Base-by-base conservation (phyloP, 2,113 vertebrate genomes). In the Sander lucioperca region DNA sequence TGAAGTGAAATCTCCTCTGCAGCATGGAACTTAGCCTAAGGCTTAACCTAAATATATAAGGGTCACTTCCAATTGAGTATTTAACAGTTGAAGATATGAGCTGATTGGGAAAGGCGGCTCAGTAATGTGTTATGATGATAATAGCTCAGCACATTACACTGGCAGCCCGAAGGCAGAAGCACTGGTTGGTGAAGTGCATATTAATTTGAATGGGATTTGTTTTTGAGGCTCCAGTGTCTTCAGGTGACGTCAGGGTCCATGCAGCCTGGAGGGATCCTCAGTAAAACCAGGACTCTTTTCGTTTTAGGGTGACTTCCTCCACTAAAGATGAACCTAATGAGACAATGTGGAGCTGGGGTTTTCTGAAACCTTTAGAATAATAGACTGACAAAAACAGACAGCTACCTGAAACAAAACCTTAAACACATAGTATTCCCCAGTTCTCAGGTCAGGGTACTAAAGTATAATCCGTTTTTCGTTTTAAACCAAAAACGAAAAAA, bases 1-100 rank as follows among this genome's bases (percentile, higher is more conserved):
- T 71, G 71, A 72, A 30, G 53, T 69, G 39, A 79, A 82, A 74
- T 77, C 57, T 62, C 33, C 79, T 33, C 57, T 25, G 30, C 62
- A 54, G 53, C 30, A 6, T 0, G 23, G 68, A 69, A 68, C 36
- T 57, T 30, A n/a, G 51, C 75, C 54, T 21, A 1, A 81, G 71
- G 69, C 69, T 73, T 75, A 61, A 56, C 66, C 56, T 85, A 62
- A 74, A 85, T 85, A 82, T 85, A 45, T 6, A 14, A 61, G 81
- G 66, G 66, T 33, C 33, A 33, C 33, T 82, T 85, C 54, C 79
- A 56, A 58, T 23, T 63, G 39, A 75, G 23, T 67, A 9, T 77
- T 79, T 66, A 85, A 16, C 59, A 53, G 19, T 75, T 30, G 0
- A n/a, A 50, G 47, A 59, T 63, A 80, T 72, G 61, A 83, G 73